These are phyloP conservation scores for Struthidea cinerea DNA, from an alignment of 2,113 vertebrate genomes.

Conservation along the genomic window DNA sequence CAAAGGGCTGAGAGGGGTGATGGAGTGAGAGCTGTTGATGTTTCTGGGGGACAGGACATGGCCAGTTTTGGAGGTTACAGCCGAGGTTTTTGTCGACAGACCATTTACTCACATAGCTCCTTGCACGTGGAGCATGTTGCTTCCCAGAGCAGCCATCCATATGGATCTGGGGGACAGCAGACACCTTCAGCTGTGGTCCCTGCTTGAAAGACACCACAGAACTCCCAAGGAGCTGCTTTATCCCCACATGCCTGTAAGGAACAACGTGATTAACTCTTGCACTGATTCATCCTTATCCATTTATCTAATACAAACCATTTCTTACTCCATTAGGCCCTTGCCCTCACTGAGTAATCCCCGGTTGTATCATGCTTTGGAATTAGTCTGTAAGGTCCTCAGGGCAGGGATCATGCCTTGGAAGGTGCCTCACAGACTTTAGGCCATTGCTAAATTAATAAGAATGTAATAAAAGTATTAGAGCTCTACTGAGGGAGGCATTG, in stretches of 20 bases:
- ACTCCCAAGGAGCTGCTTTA: background rate
- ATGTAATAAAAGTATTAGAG: slow-evolving; percentile 61
- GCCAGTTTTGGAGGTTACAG: background rate
- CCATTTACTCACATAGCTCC: rapidly evolving
- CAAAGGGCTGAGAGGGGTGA: background rate
- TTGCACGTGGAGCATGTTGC: rapidly evolving
- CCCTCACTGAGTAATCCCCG: slow-evolving; percentile 40
- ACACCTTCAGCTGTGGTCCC: background rate
- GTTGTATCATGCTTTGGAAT: slow-evolving; percentile 54
- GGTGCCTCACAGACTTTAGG: slow-evolving; percentile 52
- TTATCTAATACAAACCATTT: slow-evolving; percentile 48
- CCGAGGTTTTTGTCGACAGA: background rate
- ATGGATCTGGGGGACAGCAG: background rate
- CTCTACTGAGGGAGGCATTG: slow-evolving; percentile 35
- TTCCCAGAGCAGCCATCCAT: background rate
- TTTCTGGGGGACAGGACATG: background rate
- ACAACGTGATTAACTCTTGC: slow-evolving; percentile 24
- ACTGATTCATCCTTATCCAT: slow-evolving; percentile 50
- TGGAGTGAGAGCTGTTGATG: background rate
- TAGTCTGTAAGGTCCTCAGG: slow-evolving; percentile 51
- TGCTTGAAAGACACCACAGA: background rate
- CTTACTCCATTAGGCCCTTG: slow-evolving; percentile 48
- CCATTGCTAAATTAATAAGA: slow-evolving; percentile 63
- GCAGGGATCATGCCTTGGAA: slow-evolving; percentile 58
- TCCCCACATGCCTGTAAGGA: background rate